These are phyloP conservation scores for Heliconius hewitsoni DNA, from an alignment of 1,140 invertebrate genomes.

Conservation along the genomic window DNA sequence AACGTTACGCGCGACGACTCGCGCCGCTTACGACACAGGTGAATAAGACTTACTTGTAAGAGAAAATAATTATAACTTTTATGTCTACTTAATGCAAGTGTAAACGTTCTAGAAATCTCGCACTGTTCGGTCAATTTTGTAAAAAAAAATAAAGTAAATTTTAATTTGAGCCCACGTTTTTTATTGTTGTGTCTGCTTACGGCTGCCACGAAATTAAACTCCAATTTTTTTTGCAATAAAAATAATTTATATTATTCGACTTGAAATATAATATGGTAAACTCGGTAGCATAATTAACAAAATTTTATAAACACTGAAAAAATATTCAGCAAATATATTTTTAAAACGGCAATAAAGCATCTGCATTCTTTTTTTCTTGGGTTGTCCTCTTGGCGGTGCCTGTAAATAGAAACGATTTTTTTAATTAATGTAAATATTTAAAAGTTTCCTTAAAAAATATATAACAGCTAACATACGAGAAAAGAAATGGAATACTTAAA, in stretches of 20 bases:
- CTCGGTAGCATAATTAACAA: slow-evolving; percentile 78
- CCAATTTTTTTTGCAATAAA: slow-evolving; percentile 64
- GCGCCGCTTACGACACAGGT: slow-evolving; percentile 76
- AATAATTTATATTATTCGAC: slow-evolving; percentile 80
- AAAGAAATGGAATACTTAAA: too few species aligned
- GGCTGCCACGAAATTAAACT: slow-evolving; percentile 51
- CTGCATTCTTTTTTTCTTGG: slow-evolving; percentile 56
- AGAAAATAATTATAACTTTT: slow-evolving; percentile 77
- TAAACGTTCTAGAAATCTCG: slow-evolving; percentile 82
- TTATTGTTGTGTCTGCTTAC: slow-evolving; percentile 37
- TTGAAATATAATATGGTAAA: slow-evolving; percentile 71
- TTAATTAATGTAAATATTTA: neutral
- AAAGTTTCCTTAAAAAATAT: too few species aligned
- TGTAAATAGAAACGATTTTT: slow-evolving; percentile 34
- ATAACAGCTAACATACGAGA: too few species aligned
- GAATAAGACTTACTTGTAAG: slow-evolving; percentile 80
- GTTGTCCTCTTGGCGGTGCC: slow-evolving; percentile 43
- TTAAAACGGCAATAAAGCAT: slow-evolving; percentile 78
- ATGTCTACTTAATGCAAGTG: slow-evolving; percentile 81
- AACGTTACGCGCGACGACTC: slow-evolving; percentile 36
- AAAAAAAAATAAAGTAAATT: slow-evolving; percentile 79
- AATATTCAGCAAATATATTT: slow-evolving; percentile 78
- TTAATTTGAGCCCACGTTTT: slow-evolving; percentile 69
- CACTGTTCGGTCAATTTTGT: slow-evolving; percentile 82
- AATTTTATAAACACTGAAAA: slow-evolving; percentile 77